Conservation (phyloP, 2,113 vertebrate species). For the Leptobrachium leishanense region DNA sequence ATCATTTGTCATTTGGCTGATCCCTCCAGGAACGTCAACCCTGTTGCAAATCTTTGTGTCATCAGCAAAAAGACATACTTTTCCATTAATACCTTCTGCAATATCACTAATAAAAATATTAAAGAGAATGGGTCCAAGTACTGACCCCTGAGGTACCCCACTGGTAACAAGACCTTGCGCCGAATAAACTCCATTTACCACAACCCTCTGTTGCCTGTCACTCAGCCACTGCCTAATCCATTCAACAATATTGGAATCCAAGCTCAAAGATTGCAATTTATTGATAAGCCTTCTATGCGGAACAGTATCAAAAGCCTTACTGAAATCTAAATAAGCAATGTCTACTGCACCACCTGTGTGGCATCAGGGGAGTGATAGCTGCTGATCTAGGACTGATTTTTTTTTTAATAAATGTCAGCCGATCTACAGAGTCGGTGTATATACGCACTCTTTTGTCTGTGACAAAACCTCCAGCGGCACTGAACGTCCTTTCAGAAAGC, state of each 20-base stretch:
- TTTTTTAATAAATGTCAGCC: too few relatives aligned
- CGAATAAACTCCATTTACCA: neutral
- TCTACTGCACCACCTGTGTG: neutral
- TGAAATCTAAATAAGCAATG: neutral
- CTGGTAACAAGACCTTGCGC: neutral
- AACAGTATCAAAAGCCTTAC: neutral
- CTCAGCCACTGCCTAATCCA: neutral
- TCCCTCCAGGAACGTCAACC: neutral
- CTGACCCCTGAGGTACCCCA: neutral
- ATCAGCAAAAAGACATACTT: conserved; percentile 9
- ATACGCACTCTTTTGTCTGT: too few relatives aligned
- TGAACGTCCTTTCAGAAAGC: too few relatives aligned
- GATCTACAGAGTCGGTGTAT: too few relatives aligned
- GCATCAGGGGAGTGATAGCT: too few relatives aligned
- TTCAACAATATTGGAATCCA: neutral
- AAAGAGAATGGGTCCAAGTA: neutral
- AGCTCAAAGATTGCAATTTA: neutral
- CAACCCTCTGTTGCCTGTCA: neutral
- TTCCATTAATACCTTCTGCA: neutral
- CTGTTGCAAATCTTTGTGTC: conserved; percentile 17
- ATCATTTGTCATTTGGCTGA: neutral
- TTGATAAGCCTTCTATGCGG: neutral
- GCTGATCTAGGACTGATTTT: too few relatives aligned
- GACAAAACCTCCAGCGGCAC: too few relatives aligned
- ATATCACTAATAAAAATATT: neutral